A percentile compares a stretch with the other conserved stretches of the same genome.
Conservation (phyloP, 2,113 vertebrate genomes). For the Lepisosteus osseus region DNA sequence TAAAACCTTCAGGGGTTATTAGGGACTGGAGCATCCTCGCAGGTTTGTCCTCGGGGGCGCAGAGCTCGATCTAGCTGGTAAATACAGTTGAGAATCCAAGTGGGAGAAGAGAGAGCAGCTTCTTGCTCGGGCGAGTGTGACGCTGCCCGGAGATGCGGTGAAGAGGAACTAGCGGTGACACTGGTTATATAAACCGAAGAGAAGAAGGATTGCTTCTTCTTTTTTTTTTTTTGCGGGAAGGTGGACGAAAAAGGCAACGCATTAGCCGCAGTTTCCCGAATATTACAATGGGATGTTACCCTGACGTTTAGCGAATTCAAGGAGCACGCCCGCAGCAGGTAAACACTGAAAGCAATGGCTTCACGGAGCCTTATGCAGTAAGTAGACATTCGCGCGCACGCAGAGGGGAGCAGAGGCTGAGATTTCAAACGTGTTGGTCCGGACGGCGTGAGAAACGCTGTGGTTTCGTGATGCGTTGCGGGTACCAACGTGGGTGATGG, state of each 20-base stretch:
- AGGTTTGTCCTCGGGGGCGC: background rate
- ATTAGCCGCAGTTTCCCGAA: too few species aligned
- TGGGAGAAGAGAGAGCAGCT: conserved; percentile 18
- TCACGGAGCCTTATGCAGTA: too few species aligned
- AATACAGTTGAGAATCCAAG: conserved; percentile 25
- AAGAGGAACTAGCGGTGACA: conserved; percentile 28
- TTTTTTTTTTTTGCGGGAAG: background rate
- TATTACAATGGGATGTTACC: too few species aligned
- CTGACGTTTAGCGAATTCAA: too few species aligned
- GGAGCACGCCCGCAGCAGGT: too few species aligned
- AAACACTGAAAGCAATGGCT: too few species aligned
- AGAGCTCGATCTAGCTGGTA: conserved; percentile 4
- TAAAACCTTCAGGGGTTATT: conserved; percentile 48
- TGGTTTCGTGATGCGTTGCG: too few species aligned
- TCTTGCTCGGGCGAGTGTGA: conserved; percentile 13
- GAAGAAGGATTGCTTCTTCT: conserved; percentile 9
- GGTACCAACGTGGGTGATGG: too few species aligned
- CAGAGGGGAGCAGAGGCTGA: too few species aligned
- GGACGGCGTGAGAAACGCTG: too few species aligned
- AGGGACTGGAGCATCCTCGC: conserved; percentile 28
- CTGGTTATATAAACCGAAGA: conserved; percentile 29
- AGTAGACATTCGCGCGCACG: too few species aligned
- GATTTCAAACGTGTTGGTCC: too few species aligned
- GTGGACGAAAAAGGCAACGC: background rate
- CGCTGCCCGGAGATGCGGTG: conserved; percentile 24